A percentile compares a stretch with the other conserved stretches of the same genome.
phyloP scores from a whole-genome alignment of 2,113 vertebrate species.

The Halichoerus grypus region DNA sequence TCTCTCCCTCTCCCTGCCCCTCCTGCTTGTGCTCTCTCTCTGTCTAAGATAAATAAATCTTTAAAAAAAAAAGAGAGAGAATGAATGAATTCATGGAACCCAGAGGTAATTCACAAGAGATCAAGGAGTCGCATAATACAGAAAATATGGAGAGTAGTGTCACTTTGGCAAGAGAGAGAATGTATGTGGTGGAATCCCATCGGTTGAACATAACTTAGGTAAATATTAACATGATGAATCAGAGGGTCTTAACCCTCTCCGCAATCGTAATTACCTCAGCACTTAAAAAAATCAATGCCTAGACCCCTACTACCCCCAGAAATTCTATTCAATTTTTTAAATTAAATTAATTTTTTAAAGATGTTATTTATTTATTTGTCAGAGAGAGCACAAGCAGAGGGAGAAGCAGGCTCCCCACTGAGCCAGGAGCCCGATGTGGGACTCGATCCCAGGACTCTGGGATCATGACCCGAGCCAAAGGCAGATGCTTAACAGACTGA shows the following conservation, averaged over 20 bases:
- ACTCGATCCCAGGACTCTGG: background rate
- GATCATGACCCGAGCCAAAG: background rate
- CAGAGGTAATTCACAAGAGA: background rate
- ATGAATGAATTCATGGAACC: background rate
- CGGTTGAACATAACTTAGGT: background rate
- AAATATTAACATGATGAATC: background rate
- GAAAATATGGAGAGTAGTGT: background rate
- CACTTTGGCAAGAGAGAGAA: background rate
- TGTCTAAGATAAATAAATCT: background rate
- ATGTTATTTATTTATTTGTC: background rate
- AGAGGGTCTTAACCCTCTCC: background rate
- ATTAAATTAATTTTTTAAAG: background rate
- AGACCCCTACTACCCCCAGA: background rate
- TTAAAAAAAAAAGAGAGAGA: background rate
- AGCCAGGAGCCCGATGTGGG: no score
- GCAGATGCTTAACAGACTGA: background rate
- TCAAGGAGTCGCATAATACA: background rate
- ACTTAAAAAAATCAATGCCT: background rate
- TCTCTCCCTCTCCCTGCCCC: background rate
- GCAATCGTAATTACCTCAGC: background rate
- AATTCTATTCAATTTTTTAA: background rate
- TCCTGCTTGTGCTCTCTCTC: background rate
- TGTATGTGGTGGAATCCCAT: background rate
- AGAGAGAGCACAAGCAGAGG: background rate
- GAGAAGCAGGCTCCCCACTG: background rate